Evolutionary conservation across 2,797 vertebrate genomes (phyloP), one percentile per base, ranked within the genome.

Genomic region (Mallotus villosus): DNA sequence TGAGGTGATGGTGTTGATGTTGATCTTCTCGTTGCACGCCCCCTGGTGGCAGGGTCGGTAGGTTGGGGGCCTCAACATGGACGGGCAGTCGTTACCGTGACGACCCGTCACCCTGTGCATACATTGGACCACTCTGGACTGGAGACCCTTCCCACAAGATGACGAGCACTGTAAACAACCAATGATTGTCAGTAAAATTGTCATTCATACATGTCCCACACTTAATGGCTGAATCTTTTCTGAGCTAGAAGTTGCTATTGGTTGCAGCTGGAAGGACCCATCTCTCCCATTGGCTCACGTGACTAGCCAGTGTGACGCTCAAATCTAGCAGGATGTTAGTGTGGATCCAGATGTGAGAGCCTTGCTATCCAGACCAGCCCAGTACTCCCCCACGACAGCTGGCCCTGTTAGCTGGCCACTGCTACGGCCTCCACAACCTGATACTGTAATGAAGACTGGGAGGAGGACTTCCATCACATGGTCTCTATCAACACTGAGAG

Each of bases 21-120:
- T 96, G 75, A 95, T 89, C 86, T 89, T 96, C 76, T 96, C 94
- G 0, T 96, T 95, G 89, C 97, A 99, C 63, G 89, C 90, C 32
- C 93, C 93, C 63, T 95, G 95, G 86, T 97, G 94, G 84, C 97
- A 99, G 78, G 96, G 95, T 61, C 93, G 90, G 88, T 99, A 99
- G 66, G 96, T 94, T 0, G 94, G 92, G 0, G 95, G 97, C 79
- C 96, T 97, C 21, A 90, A 85, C 4, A 92, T 87, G 5, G 86
- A 63, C 0, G 93, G 93, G 51, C 97, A 99, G 79, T 97, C 94
- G 0, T 84, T 96, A 72, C 97, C 97, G 0, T 99, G 97, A 64
- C 97, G 97, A 66, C 97, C 97, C 0, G 95, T 98, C 65, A 97
- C 93, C 74, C 90, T 95, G 90, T 99, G 97, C 97, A 99, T 99